Percentiles rank a stretch among this genome's conserved stretches.
Conservation (phyloP, 2,113 vertebrate genomes). For the Hystrix brachyura region DNA sequence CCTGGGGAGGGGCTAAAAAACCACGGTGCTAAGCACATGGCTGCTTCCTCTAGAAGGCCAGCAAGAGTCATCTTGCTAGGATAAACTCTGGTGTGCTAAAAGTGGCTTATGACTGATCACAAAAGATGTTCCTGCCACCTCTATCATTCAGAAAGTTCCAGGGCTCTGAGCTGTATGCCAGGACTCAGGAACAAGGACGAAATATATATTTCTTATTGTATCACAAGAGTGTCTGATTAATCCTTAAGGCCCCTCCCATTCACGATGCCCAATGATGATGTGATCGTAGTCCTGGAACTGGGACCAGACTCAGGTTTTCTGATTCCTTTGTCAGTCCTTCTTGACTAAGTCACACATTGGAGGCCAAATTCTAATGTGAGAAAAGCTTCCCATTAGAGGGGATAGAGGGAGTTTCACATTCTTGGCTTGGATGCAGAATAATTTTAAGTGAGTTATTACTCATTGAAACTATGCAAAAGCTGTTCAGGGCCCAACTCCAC, state of each 20-base stretch:
- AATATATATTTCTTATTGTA: not conserved
- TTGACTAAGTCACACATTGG: not conserved
- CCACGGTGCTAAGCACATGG: no score
- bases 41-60: not conserved
- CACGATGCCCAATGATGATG: fast-evolving
- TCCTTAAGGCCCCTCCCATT: no score
- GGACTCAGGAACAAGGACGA: not conserved
- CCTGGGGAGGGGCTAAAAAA: not conserved
- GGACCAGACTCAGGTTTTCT: not conserved
- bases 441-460: not conserved
- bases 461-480: not conserved
- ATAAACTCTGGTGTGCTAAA: not conserved
- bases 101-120: not conserved
- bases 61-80: not conserved
- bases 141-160: not conserved
- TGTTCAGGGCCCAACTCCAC: no score
- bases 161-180: not conserved
- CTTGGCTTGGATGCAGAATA: not conserved
- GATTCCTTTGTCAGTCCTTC: not conserved
- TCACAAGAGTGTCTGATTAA: not conserved
- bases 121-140: not conserved
- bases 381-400: not conserved
- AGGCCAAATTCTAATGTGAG: not conserved
- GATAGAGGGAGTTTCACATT: not conserved
- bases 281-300: not conserved